Conservation (phyloP, 2,888 invertebrate genomes). For the Pandemis cinnamomeana region DNA sequence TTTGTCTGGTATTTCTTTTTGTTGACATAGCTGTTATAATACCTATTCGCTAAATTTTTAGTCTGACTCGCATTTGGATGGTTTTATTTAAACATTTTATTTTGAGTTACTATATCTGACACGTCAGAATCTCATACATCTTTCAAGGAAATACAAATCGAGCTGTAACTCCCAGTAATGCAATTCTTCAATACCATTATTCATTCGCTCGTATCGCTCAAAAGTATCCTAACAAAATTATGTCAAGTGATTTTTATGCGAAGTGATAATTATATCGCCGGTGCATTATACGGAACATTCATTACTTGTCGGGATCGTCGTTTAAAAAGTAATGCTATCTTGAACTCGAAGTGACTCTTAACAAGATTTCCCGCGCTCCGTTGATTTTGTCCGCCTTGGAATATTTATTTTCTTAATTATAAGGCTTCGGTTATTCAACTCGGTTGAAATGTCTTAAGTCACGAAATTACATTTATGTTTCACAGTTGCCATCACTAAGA, state of each 20-base stretch:
- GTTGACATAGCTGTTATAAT: too few species aligned
- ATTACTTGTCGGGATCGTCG: not conserved
- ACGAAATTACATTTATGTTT: not conserved
- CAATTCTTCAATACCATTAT: too few species aligned
- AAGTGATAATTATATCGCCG: not conserved
- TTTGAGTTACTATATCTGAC: too few species aligned
- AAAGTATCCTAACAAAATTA: not conserved
- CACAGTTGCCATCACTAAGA: too few species aligned
- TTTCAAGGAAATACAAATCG: too few species aligned
- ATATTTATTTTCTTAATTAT: constrained; percentile 36
- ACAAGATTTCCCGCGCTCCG: constrained; percentile 14
- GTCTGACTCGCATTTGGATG: too few species aligned
- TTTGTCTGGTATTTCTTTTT: not conserved
- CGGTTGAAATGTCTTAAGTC: not conserved
- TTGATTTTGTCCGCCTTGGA: constrained; percentile 16
- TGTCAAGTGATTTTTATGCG: not conserved
- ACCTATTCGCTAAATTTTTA: too few species aligned
- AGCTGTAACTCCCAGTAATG: too few species aligned
- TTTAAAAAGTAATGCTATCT: not conserved
- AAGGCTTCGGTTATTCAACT: constrained; percentile 29
- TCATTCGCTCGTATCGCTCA: too few species aligned
- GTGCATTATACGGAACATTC: not conserved
- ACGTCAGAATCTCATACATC: too few species aligned
- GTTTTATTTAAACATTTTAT: too few species aligned
- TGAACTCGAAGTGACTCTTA: constrained; percentile 1